These are phyloP conservation scores for Zeugodacus cucurbitae DNA, from an alignment of 1,140 invertebrate species.

Conservation along the genomic window DNA sequence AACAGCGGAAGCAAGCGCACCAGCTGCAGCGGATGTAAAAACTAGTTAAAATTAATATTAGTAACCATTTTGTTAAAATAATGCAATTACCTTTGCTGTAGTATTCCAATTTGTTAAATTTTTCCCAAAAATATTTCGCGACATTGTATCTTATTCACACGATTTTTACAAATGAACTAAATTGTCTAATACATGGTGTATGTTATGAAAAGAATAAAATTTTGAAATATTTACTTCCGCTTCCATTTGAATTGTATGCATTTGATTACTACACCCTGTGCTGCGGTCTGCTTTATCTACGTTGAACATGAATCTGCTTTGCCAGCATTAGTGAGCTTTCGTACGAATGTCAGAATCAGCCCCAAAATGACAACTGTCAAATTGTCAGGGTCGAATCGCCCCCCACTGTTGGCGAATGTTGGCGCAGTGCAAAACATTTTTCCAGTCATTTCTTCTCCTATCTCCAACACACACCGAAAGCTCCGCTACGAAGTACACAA, in stretches of 20 bases:
- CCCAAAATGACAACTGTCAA: neutral
- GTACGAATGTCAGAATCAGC: slow-evolving; percentile 11
- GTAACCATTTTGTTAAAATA: too few species aligned
- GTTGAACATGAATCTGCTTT: neutral
- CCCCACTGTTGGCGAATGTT: neutral
- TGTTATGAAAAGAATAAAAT: neutral
- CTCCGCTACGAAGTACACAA: slow-evolving; percentile 33
- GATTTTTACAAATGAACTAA: neutral
- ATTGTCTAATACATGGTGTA: neutral
- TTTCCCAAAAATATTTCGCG: too few species aligned
- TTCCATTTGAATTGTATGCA: neutral
- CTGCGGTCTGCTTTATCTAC: neutral
- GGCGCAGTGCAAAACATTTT: neutral
- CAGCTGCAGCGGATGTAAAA: neutral
- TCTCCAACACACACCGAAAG: slow-evolving; percentile 26
- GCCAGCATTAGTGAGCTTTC: neutral
- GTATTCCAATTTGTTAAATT: too few species aligned
- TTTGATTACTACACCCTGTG: neutral
- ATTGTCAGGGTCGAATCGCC: neutral
- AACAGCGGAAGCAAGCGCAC: neutral
- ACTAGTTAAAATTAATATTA: too few species aligned
- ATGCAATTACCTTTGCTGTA: too few species aligned
- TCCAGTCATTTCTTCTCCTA: slow-evolving; percentile 37
- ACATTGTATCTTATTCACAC: too few species aligned
- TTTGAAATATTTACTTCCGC: neutral